Evolutionary conservation across 2,797 vertebrate genomes (phyloP), one percentile per base, ranked within the genome.

Genomic region (Leucoraja ocellata): DNA sequence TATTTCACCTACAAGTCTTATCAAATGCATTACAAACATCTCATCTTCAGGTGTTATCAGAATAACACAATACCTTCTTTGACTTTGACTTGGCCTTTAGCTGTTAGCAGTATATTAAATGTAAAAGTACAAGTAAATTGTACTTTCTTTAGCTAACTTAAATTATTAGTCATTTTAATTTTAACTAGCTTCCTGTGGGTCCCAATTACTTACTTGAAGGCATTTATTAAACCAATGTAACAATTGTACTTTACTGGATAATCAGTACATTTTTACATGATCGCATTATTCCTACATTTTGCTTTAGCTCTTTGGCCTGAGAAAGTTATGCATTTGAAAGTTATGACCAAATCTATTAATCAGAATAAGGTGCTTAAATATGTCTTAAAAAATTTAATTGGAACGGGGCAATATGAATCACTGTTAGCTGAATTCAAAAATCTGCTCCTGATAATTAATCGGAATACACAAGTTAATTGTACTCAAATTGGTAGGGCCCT

Each of bases 401-500:
- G 54, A 32, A 32, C n/a, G 28, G 16, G n/a, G n/a, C 8, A 18
- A 88, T 88, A 65, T 68, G 32, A 88, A 36, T 88, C 21, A 32
- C n/a, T 88, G n/a, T 88, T 8, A 36, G 84, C 28, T 84, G 54
- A 84, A 84, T 84, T 58, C 25, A 84, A 28, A 61, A 28, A 25
- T 28, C 25, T 84, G 25, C 81, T 25, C 58, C 81, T 68, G 84
- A 88, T 88, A 88, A 88, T 88, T 88, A 68, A 88, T 21, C 63
- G 23, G 84, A 36, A 36, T 3, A n/a, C 61, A 36, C n/a, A 68
- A 68, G 63, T 32, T 88, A 68, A 36, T 36, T 88, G 84, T 65
- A 65, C 61, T 88, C 32, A n/a, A 88, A 88, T 88, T 68, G 63
- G n/a, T 36, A 68, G 16, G 7, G 6, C n/a, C n/a, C 84, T 88